phyloP scores from a whole-genome alignment of 2,888 invertebrate species.

The Pyrocoelia pectoralis region DNA sequence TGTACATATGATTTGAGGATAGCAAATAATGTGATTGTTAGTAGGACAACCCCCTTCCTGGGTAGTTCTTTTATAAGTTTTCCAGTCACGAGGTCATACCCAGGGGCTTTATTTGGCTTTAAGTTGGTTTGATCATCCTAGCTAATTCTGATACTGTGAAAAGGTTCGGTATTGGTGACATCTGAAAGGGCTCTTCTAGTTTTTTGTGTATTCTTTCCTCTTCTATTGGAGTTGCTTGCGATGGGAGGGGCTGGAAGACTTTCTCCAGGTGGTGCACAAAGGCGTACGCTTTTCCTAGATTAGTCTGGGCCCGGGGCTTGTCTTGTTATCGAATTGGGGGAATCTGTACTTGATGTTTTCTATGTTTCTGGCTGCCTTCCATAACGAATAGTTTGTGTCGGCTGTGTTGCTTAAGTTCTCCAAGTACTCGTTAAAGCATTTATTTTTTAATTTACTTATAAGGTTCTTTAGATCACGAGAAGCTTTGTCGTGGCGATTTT shows the following conservation, averaged over 20 bases:
- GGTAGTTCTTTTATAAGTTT: constrained; percentile 13
- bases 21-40: constrained; percentile 6
- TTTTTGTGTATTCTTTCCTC: constrained; percentile 9
- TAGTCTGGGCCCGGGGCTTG: constrained; percentile 6
- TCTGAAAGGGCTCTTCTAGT: constrained; percentile 14
- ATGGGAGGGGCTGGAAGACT: constrained; percentile 11
- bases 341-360: neutral
- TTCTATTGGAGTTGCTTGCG: constrained; percentile 4
- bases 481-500: constrained; percentile 1
- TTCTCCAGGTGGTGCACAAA: constrained; percentile 7
- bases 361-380: constrained; percentile 9
- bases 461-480: constrained; percentile 6
- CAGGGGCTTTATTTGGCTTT: constrained; percentile 3
- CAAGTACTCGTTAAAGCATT: constrained; percentile 9
- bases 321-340: neutral
- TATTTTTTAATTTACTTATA: neutral
- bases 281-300: neutral
- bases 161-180: constrained; percentile 10
- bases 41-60: neutral
- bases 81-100: constrained; percentile 5
- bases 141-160: neutral
- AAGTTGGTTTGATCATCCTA: constrained; percentile 2
- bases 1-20: constrained; percentile 12
- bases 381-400: constrained; percentile 3
- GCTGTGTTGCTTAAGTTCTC: constrained; percentile 9